A percentile compares a stretch with the other conserved stretches of the same genome.
phyloP scores from a whole-genome alignment of 1,140 invertebrate genomes.

The Ephestia elutella region DNA sequence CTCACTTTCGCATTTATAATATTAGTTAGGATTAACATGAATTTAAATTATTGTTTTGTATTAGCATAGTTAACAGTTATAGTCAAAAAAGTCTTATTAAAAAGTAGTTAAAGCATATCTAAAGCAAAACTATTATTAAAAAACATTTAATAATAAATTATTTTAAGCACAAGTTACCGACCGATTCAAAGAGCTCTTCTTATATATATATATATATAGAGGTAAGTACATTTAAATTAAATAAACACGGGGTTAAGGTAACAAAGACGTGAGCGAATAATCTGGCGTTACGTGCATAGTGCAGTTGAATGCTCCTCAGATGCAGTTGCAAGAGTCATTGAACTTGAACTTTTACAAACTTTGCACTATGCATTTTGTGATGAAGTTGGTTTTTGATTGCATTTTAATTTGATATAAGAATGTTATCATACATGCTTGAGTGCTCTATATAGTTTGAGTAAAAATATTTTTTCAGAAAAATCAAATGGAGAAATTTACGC shows the following conservation, averaged over 20 bases:
- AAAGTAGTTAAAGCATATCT: too few relatives aligned
- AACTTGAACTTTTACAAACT: conserved; percentile 14
- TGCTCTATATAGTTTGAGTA: too few relatives aligned
- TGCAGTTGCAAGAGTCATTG: conserved; percentile 15
- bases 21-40: too few relatives aligned
- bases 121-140: too few relatives aligned
- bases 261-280: conserved; percentile 1
- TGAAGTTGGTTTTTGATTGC: background rate
- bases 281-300: background rate
- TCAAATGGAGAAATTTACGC: too few relatives aligned
- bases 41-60: too few relatives aligned
- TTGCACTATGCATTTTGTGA: background rate
- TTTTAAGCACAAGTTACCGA: background rate
- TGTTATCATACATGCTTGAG: background rate
- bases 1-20: too few relatives aligned
- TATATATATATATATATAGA: too few relatives aligned
- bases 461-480: too few relatives aligned
- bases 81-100: too few relatives aligned
- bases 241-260: background rate
- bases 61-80: too few relatives aligned
- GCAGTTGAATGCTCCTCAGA: conserved; percentile 10
- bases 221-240: background rate
- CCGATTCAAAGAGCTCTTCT: background rate
- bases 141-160: too few relatives aligned
- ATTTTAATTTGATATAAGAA: background rate